Evolutionary conservation across 2,113 vertebrate species (phyloP).

Genomic region (Pollachius pollachius): DNA sequence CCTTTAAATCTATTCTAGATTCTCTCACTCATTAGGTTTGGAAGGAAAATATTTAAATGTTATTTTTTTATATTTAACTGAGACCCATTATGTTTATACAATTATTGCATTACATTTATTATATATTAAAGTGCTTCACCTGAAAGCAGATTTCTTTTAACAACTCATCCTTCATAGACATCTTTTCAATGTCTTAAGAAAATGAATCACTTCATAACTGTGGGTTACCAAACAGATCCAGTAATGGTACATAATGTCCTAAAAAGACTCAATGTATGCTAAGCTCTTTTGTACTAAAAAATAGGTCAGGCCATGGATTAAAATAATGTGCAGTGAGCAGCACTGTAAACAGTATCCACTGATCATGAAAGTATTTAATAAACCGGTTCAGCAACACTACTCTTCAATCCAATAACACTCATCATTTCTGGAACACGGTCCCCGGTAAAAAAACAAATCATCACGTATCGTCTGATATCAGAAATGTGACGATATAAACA

Average conservation of each 20-base stretch:
- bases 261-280: constrained; percentile 39
- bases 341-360: constrained; percentile 10
- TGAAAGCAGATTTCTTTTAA: too few relatives aligned
- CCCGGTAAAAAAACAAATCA: too few relatives aligned
- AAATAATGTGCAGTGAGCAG: constrained; percentile 47
- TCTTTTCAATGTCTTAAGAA: too few relatives aligned
- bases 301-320: constrained; percentile 67
- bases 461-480: too few relatives aligned
- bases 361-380: constrained; percentile 21
- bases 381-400: constrained; percentile 6
- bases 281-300: constrained; percentile 55
- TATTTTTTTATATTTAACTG: too few relatives aligned
- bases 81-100: constrained; percentile 3
- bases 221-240: too few relatives aligned
- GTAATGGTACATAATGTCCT: constrained; percentile 1
- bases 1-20: not conserved
- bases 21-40: too few relatives aligned
- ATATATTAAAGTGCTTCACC: too few relatives aligned
- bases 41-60: too few relatives aligned
- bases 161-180: too few relatives aligned
- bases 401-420: not conserved
- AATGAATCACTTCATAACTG: too few relatives aligned
- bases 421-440: too few relatives aligned
- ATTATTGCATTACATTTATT: constrained; percentile 1
- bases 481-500: constrained; percentile 3